Base-by-base conservation (phyloP, 2,797 vertebrate genomes). In the Sarcoramphus papa region DNA sequence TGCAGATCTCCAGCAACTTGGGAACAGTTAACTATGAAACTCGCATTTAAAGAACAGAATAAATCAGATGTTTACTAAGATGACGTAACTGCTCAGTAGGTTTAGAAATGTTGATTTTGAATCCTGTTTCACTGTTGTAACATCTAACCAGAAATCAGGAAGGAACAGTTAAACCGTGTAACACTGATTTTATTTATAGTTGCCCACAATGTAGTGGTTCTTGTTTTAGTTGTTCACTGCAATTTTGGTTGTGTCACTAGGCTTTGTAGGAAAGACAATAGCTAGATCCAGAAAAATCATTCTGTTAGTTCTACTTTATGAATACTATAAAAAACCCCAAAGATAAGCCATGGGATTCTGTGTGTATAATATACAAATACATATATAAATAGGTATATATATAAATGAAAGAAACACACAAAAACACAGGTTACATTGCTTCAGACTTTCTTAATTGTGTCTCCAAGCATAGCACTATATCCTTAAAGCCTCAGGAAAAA, bases 11-110 rank as follows among this genome's bases (percentile, higher is more conserved):
- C 62, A 47, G 28, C 45, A 76, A 82, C 69, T 0, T 7, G 9
- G 3, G 33, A 53, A 9, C 54, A 56, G 27, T 17, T 51, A 45
- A 31, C 28, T 8, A 3, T 2, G 51, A 48, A 65, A 63, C n/a
- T 63, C 1, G 0, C 14, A 24, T 21, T 54, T 40, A 54, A 76
- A 37, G 9, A 77, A 56, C 0, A 0, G 1, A 45, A 12, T n/a
- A 43, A 74, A 22, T 45, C 43, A 72, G 17, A 6, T 40, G 22
- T 25, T 86, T 68, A 33, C 7, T 13, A 68, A 80, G 24, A 37
- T 5, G 9, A 33, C 0, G 0, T 13, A 53, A 85, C 64, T 37
- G 33, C 37, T 54, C 27, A 24, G 40, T 21, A 67, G 33, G 35
- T 67, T 88, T 62, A 57, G 20, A 60, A 88, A 76, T 7, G 11